A percentile compares a stretch with the other conserved stretches of the same genome.
These are phyloP conservation scores for Tokudaia muenninki DNA, from an alignment of 2,797 vertebrate genomes.

Conservation along the genomic window DNA sequence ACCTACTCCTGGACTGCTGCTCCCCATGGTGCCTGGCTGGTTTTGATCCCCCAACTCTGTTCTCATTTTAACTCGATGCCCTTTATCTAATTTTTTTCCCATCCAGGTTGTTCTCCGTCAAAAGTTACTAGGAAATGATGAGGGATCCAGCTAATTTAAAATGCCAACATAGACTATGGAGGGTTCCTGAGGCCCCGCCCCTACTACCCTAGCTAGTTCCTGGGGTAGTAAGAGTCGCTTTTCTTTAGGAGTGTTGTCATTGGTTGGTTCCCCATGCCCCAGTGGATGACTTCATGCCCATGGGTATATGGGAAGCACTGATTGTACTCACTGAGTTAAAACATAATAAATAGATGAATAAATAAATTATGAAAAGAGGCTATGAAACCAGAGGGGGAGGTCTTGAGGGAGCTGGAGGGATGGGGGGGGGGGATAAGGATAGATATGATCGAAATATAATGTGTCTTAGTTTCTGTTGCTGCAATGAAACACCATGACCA, in stretches of 20 bases:
- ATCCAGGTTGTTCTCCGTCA: not conserved
- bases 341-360: not conserved
- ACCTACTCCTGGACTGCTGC: rapidly evolving
- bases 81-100: not conserved
- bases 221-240: not conserved
- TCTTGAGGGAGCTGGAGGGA: not conserved
- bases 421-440: too few relatives aligned
- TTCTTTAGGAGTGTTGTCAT: not conserved
- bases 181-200: not conserved
- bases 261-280: not conserved
- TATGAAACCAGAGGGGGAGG: not conserved
- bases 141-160: not conserved
- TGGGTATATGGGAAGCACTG: not conserved
- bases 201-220: not conserved
- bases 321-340: not conserved
- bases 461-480: not conserved
- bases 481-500: not conserved
- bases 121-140: not conserved
- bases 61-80: rapidly evolving
- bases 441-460: not conserved
- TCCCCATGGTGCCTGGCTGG: not conserved
- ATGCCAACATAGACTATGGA: not conserved
- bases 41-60: not conserved
- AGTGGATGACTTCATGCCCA: not conserved
- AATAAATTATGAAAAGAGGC: not conserved